Percentiles rank a stretch among this genome's conserved stretches.
Evolutionary conservation across 1,140 invertebrate species (phyloP).

Genomic region (Calephelis nemesis): DNA sequence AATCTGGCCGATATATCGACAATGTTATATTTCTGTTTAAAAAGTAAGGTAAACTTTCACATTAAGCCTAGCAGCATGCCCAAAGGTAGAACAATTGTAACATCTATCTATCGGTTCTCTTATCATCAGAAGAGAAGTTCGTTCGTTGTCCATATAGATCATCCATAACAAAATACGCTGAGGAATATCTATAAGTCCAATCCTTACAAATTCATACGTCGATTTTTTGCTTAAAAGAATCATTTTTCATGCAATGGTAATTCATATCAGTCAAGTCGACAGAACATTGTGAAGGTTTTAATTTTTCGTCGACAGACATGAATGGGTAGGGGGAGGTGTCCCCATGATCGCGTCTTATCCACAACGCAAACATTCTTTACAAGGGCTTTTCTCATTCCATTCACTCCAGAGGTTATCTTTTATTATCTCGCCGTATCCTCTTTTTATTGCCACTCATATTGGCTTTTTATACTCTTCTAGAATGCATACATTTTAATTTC

Average conservation of each 20-base stretch:
- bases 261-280: slow-evolving; percentile 9
- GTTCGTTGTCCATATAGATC: too few species aligned
- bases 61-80: too few species aligned
- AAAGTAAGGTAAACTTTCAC: too few species aligned
- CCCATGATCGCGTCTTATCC: slow-evolving; percentile 73
- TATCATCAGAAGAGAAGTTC: too few species aligned
- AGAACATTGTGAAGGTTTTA: slow-evolving; percentile 45
- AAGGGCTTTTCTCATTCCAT: slow-evolving; percentile 65
- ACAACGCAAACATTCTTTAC: slow-evolving; percentile 75
- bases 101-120: too few species aligned
- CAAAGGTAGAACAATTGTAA: too few species aligned
- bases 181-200: too few species aligned
- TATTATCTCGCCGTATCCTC: slow-evolving; percentile 76
- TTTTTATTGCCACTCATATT: slow-evolving; percentile 78
- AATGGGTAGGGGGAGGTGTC: slow-evolving; percentile 50
- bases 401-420: slow-evolving; percentile 75
- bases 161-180: too few species aligned
- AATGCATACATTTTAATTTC: slow-evolving; percentile 79
- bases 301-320: slow-evolving; percentile 48
- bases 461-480: slow-evolving; percentile 71
- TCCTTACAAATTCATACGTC: too few species aligned
- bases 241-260: neutral
- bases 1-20: too few species aligned
- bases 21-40: too few species aligned
- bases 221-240: too few species aligned